A percentile compares a stretch with the other conserved stretches of the same genome.
Evolutionary conservation across 1,140 invertebrate species (phyloP).

Genomic region (Calephelis virginiensis): DNA sequence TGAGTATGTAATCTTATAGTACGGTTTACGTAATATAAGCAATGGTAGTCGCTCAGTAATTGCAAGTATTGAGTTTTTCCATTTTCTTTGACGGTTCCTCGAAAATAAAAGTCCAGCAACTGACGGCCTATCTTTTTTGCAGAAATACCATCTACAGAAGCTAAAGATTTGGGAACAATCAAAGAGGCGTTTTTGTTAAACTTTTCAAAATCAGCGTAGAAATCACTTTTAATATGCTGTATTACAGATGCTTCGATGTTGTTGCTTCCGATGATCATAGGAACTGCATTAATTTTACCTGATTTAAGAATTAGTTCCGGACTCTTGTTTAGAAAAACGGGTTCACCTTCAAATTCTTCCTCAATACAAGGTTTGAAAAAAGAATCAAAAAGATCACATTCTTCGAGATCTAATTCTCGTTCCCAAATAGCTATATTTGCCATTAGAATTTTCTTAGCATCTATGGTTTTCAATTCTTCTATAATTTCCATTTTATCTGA

Average conservation of each 20-base stretch:
- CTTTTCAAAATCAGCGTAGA: constrained; percentile 52
- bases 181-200: constrained; percentile 49
- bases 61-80: neutral
- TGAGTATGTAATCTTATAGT: too few relatives aligned
- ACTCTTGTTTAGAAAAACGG: constrained; percentile 56
- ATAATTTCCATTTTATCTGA: constrained; percentile 48
- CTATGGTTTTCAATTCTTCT: constrained; percentile 47
- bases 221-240: constrained; percentile 44
- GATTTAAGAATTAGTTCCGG: constrained; percentile 56
- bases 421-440: constrained; percentile 36
- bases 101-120: neutral
- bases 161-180: constrained; percentile 50
- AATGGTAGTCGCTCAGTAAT: too few relatives aligned
- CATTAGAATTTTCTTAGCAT: constrained; percentile 45
- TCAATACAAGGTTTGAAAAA: constrained; percentile 66
- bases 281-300: constrained; percentile 62
- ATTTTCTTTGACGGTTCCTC: neutral
- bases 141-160: constrained; percentile 26
- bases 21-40: too few relatives aligned
- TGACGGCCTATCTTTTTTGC: neutral
- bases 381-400: constrained; percentile 43
- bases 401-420: constrained; percentile 21
- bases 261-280: constrained; percentile 63
- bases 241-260: constrained; percentile 50
- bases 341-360: constrained; percentile 61